Base-by-base conservation (phyloP, 2,797 vertebrate genomes). In the Scomberomorus guttatus region DNA sequence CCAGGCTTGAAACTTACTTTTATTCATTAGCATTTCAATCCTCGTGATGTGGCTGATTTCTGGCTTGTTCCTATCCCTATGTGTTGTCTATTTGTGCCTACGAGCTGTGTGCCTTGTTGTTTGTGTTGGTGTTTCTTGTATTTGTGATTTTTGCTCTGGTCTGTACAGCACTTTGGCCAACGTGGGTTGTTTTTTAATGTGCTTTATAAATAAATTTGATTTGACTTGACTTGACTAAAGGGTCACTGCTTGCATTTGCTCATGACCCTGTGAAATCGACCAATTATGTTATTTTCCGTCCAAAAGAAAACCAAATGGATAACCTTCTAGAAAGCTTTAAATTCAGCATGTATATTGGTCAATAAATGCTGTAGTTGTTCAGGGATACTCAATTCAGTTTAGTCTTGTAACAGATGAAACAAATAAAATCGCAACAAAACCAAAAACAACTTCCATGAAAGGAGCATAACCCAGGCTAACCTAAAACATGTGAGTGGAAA, bases 201-300 rank as follows among this genome's bases (percentile, higher is more conserved):
- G 29, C 5, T 32, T 32, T 32, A 32, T 32, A 32, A 32, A 32
- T 32, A 32, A 5, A 32, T 32, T 32, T 32, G 29, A 32, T 32
- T 32, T 32, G 29, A 32, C 29, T 32, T 32, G 29, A 32, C 29
- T 32, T 32, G 29, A 29, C n/a, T 58, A 75, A 75, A 46, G 37
- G 59, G 60, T 65, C 58, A 65, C 27, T 10, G 25, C 42, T 39
- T 57, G 13, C 22, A 62, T 70, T 82, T 62, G 22, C 62, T 70
- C 48, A 61, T 55, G 24, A 52, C 17, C 52, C 61, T 58, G 62
- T 75, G 20, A 54, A 81, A 81, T 77, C 24, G 34, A 15, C 46
- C 48, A 10, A 51, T 65, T 42, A 27, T 50, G 6, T 58, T 20
- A 50, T 77, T 79, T 67, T 54, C 61, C 34, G 27, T 60, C 11